Percentiles rank a stretch among this genome's conserved stretches.
Evolutionary conservation across 2,888 invertebrate genomes (phyloP).

Genomic region (Ecliptopera silaceata): DNA sequence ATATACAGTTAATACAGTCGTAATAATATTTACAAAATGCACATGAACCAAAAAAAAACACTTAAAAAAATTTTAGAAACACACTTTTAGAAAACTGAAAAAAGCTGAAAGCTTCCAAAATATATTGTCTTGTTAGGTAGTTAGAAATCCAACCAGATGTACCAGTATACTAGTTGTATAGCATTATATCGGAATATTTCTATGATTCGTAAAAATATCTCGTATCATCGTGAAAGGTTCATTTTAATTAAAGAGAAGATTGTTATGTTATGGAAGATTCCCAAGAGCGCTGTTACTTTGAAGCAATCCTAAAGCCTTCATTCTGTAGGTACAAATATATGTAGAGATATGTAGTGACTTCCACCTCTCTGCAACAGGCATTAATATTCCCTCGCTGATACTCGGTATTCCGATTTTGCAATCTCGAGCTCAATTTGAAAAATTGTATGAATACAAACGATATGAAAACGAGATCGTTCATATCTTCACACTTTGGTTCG

Average conservation of each 20-base stretch:
- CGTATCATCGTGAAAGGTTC: not conserved
- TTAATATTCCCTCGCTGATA: conserved; percentile 26
- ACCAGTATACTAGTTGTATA: no score
- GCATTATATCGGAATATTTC: no score
- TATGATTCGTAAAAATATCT: no score
- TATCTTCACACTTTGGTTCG: conserved; percentile 70
- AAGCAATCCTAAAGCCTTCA: conserved; percentile 7
- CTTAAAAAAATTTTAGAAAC: no score
- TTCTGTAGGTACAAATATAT: not conserved
- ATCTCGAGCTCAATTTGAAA: conserved; percentile 35
- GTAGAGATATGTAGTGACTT: conserved; percentile 5
- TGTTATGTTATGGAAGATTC: conserved; percentile 4
- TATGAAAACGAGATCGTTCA: conserved; percentile 66
- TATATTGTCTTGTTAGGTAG: no score
- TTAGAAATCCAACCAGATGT: no score
- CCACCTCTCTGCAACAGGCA: conserved; percentile 22
- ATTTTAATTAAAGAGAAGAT: conserved; percentile 10
- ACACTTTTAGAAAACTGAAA: no score
- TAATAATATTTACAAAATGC: no score
- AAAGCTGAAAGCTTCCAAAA: no score
- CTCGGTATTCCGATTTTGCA: conserved; percentile 27
- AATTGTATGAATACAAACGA: conserved; percentile 60
- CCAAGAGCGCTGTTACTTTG: conserved; percentile 3
- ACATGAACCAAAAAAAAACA: no score
- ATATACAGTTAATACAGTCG: no score